Conservation (phyloP, 1,140 invertebrate species). For the Meloidogyne exigua region DNA sequence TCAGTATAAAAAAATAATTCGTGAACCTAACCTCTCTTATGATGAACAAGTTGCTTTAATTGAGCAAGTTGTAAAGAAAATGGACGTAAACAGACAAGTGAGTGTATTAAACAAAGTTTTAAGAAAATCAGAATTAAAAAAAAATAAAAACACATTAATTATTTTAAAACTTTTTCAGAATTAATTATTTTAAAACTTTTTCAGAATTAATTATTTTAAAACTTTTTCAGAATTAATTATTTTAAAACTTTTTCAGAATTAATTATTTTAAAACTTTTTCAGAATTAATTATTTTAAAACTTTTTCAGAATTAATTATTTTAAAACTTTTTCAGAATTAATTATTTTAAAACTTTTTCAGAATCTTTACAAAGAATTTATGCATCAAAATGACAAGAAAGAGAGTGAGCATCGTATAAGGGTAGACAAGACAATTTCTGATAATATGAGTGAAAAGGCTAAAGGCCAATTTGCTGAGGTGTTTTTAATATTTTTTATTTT, state of each 20-base stretch:
- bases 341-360: conserved; percentile 15
- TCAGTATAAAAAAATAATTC: conserved; percentile 44
- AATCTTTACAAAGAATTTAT: conserved; percentile 43
- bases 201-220: conserved; percentile 13
- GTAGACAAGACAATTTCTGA: conserved; percentile 42
- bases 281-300: neutral
- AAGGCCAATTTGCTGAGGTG: conserved; percentile 50
- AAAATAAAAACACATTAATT: too few relatives aligned
- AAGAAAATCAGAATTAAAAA: neutral
- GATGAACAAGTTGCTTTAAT: conserved; percentile 40
- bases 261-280: neutral
- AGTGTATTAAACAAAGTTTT: neutral
- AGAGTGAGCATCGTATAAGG: conserved; percentile 36
- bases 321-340: conserved; percentile 16
- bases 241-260: conserved; percentile 17
- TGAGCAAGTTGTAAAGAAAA: conserved; percentile 34
- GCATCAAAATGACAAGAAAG: conserved; percentile 43
- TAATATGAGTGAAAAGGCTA: conserved; percentile 42
- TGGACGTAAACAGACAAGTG: conserved; percentile 39
- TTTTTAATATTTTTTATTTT: neutral
- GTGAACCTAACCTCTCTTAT: conserved; percentile 39
- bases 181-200: neutral
- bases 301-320: conserved; percentile 13
- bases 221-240: conserved; percentile 14
- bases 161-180: conserved; percentile 15